phyloP scores from a whole-genome alignment of 1,140 invertebrate species.

The Brachionus plicatilis region DNA sequence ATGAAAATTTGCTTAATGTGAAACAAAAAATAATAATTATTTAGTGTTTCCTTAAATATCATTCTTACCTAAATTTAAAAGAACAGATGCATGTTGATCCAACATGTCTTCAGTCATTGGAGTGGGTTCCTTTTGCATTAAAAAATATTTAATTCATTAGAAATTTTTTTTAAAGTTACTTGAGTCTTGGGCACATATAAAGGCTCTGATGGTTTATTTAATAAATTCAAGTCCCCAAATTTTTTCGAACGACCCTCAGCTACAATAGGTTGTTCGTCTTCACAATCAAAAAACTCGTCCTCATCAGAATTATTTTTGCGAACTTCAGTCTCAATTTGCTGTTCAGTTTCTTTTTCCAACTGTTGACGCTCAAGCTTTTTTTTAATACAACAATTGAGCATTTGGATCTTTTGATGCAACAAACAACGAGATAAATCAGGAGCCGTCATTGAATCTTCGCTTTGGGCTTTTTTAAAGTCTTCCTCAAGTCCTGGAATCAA shows the following conservation, averaged over 20 bases:
- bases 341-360: constrained; percentile 38
- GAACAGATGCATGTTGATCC: constrained; percentile 81
- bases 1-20: no score
- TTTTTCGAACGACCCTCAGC: constrained; percentile 61
- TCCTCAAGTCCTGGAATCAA: constrained; percentile 74
- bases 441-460: constrained; percentile 55
- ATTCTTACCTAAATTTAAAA: constrained; percentile 58
- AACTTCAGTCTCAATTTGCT: background rate
- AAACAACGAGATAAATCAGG: constrained; percentile 78
- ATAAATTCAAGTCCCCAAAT: constrained; percentile 59
- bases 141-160: background rate
- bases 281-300: constrained; percentile 80
- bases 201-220: constrained; percentile 47
- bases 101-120: constrained; percentile 95
- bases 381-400: constrained; percentile 91
- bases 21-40: no score
- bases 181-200: constrained; percentile 84
- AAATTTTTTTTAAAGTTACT: constrained; percentile 46
- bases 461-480: background rate
- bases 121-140: constrained; percentile 65
- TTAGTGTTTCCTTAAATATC: no score
- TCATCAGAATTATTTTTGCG: constrained; percentile 47
- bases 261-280: constrained; percentile 56
- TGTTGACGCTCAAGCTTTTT: constrained; percentile 61
- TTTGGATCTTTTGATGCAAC: constrained; percentile 89